Conservation (phyloP, 2,888 invertebrate genomes). For the Notodonta ziczac region DNA sequence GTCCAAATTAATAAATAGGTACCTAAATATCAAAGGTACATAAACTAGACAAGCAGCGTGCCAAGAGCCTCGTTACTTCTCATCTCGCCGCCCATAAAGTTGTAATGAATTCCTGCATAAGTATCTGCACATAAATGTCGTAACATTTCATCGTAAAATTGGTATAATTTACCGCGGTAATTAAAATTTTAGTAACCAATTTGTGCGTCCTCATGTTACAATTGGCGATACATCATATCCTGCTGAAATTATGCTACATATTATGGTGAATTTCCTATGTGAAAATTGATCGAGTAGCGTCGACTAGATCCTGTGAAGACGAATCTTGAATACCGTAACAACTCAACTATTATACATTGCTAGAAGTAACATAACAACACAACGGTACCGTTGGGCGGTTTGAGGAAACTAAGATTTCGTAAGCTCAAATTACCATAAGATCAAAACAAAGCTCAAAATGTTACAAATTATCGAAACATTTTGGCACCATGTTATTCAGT, state of each 20-base stretch:
- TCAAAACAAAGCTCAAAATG: too few relatives aligned
- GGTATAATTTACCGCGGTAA: constrained; percentile 30
- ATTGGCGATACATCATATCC: constrained; percentile 31
- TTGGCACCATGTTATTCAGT: too few relatives aligned
- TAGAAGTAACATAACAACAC: too few relatives aligned
- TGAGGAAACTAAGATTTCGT: too few relatives aligned
- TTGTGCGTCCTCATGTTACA: constrained; percentile 25
- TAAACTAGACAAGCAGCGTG: background rate
- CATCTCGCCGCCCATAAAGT: background rate
- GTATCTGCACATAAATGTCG: constrained; percentile 3
- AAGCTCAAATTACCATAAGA: too few relatives aligned
- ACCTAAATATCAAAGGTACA: too few relatives aligned
- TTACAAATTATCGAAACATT: too few relatives aligned
- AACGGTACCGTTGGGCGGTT: too few relatives aligned
- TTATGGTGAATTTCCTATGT: constrained; percentile 1
- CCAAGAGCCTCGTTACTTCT: background rate
- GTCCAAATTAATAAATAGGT: too few relatives aligned
- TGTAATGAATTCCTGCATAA: constrained; percentile 3
- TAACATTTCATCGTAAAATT: constrained; percentile 24
- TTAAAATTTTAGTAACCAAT: constrained; percentile 33
- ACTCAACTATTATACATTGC: too few relatives aligned
- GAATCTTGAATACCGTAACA: too few relatives aligned
- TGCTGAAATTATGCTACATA: constrained; percentile 17
- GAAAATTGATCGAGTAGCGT: background rate
- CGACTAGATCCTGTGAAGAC: too few relatives aligned